phyloP scores from a whole-genome alignment of 92 coral and sea anemone genomes.

The Umimayanthus chanpuru region DNA sequence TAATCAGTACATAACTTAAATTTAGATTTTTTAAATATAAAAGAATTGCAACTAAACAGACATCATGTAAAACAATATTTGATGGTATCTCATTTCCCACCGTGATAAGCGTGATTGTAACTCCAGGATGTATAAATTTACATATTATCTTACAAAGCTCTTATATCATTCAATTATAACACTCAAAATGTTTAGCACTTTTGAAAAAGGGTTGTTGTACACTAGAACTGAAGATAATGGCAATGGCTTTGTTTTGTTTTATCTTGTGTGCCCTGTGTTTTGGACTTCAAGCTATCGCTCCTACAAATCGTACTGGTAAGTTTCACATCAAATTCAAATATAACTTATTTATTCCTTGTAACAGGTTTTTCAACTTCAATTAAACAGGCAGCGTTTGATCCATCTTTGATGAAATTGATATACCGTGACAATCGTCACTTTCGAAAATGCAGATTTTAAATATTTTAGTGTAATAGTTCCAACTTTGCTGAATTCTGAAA shows the following conservation, averaged over 20 bases:
- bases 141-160: background rate
- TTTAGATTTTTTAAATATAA: background rate
- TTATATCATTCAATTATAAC: background rate
- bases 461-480: background rate
- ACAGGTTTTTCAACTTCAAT: background rate
- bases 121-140: conserved; percentile 1
- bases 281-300: background rate
- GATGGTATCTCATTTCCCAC: background rate
- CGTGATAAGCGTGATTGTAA: background rate
- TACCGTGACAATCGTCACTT: background rate
- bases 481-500: background rate
- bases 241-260: background rate
- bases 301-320: background rate
- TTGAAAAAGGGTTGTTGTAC: background rate
- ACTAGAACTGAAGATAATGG: background rate
- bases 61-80: background rate
- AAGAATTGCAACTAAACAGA: background rate
- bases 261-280: background rate
- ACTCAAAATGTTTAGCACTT: background rate
- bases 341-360: background rate
- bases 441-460: background rate
- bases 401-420: background rate
- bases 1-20: no score
- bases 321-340: background rate
- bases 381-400: background rate